Base-by-base conservation (phyloP, 2,888 invertebrate species). In the Pseudococcus jackbeardsleyi region DNA sequence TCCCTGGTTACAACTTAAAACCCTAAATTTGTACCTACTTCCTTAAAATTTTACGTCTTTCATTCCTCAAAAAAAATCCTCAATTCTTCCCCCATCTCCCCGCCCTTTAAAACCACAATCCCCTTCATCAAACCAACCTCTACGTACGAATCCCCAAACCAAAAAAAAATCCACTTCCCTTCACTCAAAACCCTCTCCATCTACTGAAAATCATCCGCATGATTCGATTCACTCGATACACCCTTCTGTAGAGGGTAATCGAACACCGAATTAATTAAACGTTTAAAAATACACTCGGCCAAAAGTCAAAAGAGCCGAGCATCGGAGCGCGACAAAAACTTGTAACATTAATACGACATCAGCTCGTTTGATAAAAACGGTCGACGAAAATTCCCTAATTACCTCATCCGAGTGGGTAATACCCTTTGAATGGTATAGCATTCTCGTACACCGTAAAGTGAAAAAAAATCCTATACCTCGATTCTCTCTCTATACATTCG, bases 341-440 rank as follows among this genome's bases (percentile, higher is more conserved):
- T 72, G 72, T 72, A 72, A 72, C 72, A 33, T 72, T 33, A 72
- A 72, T 72, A 72, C 72, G 72, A 72, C 72, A 72, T 72, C 72
- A 33, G 72, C 33, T 72, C 72, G 72, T 72, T 72, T 72, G 72
- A 72, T 72, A 72, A 72, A 33, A 72, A 72, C 72, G 72, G 33
- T 72, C 72, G 72, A 22, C 64, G 64, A 72, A 72, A 72, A 72
- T 72, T 72, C 72, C 39, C 72, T 72, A 72, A 72, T 72, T 72
- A 72, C 33, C 72, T 72, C 72, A 15, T 72, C 72, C 72, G 72
- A 72, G 33, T 72, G 72, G 72, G 72, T 72, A 72, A 72, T 72
- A 72, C 72, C 72, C 33, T 72, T 72, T 72, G 72, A 72, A 72
- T 72, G 72, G 72, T 26, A 26, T 26, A 68, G 12, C 42, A 42